These are phyloP conservation scores for Harlomillsia oculata DNA, from an alignment of 1,140 invertebrate species.

Conservation along the genomic window DNA sequence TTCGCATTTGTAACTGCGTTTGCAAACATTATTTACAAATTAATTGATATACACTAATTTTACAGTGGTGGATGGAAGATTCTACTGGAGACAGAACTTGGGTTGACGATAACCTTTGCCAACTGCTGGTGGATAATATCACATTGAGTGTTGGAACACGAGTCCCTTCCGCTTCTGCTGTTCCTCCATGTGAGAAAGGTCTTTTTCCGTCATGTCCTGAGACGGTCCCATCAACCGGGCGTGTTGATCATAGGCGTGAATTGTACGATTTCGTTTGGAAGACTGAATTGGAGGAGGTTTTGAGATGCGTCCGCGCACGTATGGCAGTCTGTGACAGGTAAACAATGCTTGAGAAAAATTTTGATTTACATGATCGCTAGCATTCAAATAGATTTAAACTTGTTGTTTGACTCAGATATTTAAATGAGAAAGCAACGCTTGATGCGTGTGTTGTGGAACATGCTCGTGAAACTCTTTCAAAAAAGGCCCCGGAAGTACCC, in stretches of 20 bases:
- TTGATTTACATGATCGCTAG: not conserved
- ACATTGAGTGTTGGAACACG: constrained; percentile 77
- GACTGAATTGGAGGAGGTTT: constrained; percentile 12
- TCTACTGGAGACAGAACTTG: constrained; percentile 81
- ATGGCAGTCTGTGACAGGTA: not conserved
- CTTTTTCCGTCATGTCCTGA: constrained; percentile 37
- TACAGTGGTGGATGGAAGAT: constrained; percentile 84
- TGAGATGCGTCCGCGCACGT: constrained; percentile 7
- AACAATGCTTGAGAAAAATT: not conserved
- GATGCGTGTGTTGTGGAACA: constrained; percentile 72
- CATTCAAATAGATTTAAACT: constrained; percentile 1
- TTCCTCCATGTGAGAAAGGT: constrained; percentile 53
- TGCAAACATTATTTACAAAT: not conserved
- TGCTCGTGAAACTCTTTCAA: constrained; percentile 56
- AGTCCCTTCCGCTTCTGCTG: constrained; percentile 52
- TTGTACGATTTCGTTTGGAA: constrained; percentile 5
- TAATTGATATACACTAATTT: constrained; percentile 32
- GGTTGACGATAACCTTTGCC: constrained; percentile 85
- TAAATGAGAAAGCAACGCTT: constrained; percentile 58
- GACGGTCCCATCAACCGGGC: constrained; percentile 34
- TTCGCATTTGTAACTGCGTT: not conserved
- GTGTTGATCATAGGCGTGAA: constrained; percentile 29
- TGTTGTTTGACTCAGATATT: constrained; percentile 46
- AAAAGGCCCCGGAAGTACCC: constrained; percentile 28
- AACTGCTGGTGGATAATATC: constrained; percentile 86